phyloP scores from a whole-genome alignment of 1,140 invertebrate genomes.

The Oscheius sp. region DNA sequence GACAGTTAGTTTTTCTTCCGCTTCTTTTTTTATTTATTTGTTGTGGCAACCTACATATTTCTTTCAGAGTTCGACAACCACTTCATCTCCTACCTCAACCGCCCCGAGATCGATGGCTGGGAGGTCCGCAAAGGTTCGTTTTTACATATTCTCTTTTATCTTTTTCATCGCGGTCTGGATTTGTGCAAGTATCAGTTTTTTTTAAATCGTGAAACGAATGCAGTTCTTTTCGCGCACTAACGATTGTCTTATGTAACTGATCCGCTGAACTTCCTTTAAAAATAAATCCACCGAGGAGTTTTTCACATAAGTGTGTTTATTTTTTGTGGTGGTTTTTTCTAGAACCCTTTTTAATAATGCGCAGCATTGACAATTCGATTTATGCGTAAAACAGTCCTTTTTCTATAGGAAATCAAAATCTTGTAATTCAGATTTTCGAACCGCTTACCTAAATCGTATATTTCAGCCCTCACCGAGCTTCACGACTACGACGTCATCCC shows the following conservation, averaged over 20 bases:
- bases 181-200: neutral
- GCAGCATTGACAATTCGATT: too few species aligned
- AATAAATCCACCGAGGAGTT: too few species aligned
- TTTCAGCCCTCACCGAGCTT: conserved; percentile 55
- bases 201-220: neutral
- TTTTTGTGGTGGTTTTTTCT: conserved; percentile 19
- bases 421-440: too few species aligned
- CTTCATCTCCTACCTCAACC: conserved; percentile 73
- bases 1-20: conserved; percentile 45
- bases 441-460: neutral
- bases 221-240: too few species aligned
- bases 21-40: neutral
- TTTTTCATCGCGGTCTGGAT: too few species aligned
- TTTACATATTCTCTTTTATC: neutral
- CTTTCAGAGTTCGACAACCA: conserved; percentile 58
- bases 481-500: conserved; percentile 77
- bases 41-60: neutral
- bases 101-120: conserved; percentile 90
- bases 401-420: too few species aligned
- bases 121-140: conserved; percentile 72
- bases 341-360: too few species aligned
- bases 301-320: too few species aligned
- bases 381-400: too few species aligned
- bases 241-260: too few species aligned
- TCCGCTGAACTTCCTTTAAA: too few species aligned